Percentiles rank a stretch among this genome's conserved stretches.
These are phyloP conservation scores for Cyprinodon brontotheroides DNA, from an alignment of 2,113 vertebrate genomes.

Conservation along the genomic window DNA sequence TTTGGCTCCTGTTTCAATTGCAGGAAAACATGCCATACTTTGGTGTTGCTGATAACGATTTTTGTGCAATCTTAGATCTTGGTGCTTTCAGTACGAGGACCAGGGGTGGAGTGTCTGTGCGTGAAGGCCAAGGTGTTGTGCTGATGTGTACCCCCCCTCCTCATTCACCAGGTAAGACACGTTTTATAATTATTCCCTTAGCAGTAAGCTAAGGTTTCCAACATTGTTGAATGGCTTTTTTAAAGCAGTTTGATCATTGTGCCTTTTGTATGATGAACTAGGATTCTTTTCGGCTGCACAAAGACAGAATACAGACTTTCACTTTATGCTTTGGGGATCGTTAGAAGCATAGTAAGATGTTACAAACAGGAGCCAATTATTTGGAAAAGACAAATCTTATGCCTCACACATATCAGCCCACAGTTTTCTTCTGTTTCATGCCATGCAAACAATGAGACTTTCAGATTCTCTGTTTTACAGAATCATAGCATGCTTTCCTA, in stretches of 20 bases:
- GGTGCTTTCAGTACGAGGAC: conserved; percentile 88
- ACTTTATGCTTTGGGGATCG: conserved; percentile 53
- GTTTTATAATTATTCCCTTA: not conserved
- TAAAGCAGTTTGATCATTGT: not conserved
- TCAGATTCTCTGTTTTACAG: conserved; percentile 46
- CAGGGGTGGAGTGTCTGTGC: conserved; percentile 91
- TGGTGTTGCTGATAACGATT: not conserved
- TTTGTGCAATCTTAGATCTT: conserved; percentile 82
- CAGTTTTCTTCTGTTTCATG: conserved; percentile 41
- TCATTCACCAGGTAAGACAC: conserved; percentile 90
- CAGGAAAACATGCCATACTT: not conserved
- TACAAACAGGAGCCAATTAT: conserved; percentile 40
- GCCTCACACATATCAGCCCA: conserved; percentile 31
- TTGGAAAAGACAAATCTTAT: conserved; percentile 34
- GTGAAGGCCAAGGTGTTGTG: conserved; percentile 96
- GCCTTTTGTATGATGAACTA: conserved; percentile 19
- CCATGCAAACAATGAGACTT: conserved; percentile 56
- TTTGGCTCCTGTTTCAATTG: not conserved
- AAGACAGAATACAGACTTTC: conserved; percentile 26
- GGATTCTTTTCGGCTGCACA: conserved; percentile 25
- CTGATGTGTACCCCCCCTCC: conserved; percentile 93
- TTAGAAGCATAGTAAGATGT: conserved; percentile 59
- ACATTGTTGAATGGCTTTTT: not conserved
- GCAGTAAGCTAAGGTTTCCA: not conserved
- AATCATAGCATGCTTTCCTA: conserved; percentile 18